phyloP scores from a whole-genome alignment of 2,113 vertebrate species.

The Eurystomus gularis region DNA sequence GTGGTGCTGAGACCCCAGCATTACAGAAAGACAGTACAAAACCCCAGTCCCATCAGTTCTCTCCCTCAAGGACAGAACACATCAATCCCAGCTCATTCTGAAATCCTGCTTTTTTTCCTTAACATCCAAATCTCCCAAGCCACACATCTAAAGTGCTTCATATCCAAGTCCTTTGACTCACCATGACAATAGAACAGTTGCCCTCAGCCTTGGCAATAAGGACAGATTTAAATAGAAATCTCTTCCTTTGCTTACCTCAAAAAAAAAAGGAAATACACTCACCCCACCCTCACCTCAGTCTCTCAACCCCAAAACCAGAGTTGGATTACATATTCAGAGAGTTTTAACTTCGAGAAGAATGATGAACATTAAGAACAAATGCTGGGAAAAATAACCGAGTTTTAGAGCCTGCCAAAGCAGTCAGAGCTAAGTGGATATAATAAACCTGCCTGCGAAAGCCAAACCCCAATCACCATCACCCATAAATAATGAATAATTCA shows the following conservation, averaged over 20 bases:
- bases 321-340: neutral
- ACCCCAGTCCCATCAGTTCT: neutral
- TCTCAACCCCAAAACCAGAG: neutral
- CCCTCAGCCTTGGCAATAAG: neutral
- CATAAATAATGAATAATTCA: slow-evolving; percentile 52
- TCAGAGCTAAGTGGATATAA: slow-evolving; percentile 43
- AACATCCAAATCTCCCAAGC: neutral
- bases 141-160: neutral
- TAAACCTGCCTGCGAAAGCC: slow-evolving; percentile 40
- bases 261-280: neutral
- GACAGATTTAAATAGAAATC: neutral
- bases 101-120: neutral
- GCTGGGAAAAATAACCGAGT: slow-evolving; percentile 5
- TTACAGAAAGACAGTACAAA: neutral
- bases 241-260: neutral
- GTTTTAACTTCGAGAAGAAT: neutral
- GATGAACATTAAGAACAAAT: neutral
- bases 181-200: neutral
- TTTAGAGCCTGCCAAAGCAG: slow-evolving; percentile 5
- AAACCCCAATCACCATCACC: slow-evolving; percentile 25
- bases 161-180: neutral
- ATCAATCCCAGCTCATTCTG: neutral
- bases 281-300: neutral
- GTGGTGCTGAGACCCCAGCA: neutral
- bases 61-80: neutral